Evolutionary conservation across 2,888 invertebrate genomes (phyloP), one percentile per base, ranked within the genome.

Genomic region (Diogma glabrata): DNA sequence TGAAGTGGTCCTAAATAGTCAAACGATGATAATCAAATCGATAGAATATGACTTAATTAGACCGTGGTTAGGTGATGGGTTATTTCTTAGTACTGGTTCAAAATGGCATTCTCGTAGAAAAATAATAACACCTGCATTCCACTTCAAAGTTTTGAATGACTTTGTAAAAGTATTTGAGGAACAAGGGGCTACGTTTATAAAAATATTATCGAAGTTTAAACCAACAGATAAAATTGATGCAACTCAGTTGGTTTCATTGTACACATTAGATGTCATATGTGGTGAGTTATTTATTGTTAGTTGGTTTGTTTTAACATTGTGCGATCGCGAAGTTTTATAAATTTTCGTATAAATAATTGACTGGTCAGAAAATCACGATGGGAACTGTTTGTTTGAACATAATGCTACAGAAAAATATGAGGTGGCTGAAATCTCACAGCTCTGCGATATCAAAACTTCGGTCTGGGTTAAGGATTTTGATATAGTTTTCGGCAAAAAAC

Each of bases 71-170:
- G 71, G 74, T 10, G 70, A 75, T 51, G 79, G 80, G 2, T 69
- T 80, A 0, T 69, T 80, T 0, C 73, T 76, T 2, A 73, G 77
- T 20, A 61, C 58, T 8, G 60, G 60, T 47, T 30, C 60, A 2
- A 75, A 74, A 67, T 85, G 84, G 84, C 73, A 74, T 57, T 67
- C 70, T 2, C 75, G 82, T 10, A 72, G 87, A 23, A 85, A 83
- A 66, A 75, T 84, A 54, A 67, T 87, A 50, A 87, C 87, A 0
- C 86, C 87, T 2, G 79, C 87, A 0, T 88, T 87, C 64, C 88
- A 88, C 66, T 87, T 87, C 63, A 81, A 82, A 61, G 84, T 87
- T 51, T 67, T 88, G 28, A 80, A 83, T 60, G 76, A 82, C 58
- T 87, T 84, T 63, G 66, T 84, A n/a, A 78, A 77, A 0, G 75